Conservation (phyloP, 2,888 invertebrate species). For the Synergus itoensis region DNA sequence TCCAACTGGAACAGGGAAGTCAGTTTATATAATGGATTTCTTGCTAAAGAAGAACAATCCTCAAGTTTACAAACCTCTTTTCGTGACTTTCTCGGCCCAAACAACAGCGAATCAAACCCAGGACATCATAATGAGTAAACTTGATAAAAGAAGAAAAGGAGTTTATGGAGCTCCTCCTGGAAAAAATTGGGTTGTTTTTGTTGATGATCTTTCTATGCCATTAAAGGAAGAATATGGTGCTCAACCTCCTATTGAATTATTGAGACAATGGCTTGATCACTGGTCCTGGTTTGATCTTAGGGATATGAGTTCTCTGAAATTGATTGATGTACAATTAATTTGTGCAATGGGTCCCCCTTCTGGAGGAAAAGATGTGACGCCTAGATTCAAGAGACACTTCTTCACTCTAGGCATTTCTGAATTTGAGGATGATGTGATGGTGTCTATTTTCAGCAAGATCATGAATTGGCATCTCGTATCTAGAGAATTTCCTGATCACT, state of each 20-base stretch:
- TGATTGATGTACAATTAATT: conserved; percentile 92
- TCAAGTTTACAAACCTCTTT: conserved; percentile 88
- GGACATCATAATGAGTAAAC: conserved; percentile 95
- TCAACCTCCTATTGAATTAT: conserved; percentile 95
- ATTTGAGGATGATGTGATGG: conserved; percentile 91
- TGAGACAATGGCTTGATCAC: conserved; percentile 95
- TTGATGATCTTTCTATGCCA: conserved; percentile 97
- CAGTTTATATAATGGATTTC: conserved; percentile 92
- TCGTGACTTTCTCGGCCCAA: conserved; percentile 96
- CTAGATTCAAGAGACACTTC: conserved; percentile 90
- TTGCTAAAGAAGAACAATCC: conserved; percentile 89
- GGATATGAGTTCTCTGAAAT: conserved; percentile 86
- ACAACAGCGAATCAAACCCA: conserved; percentile 96
- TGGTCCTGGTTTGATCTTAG: conserved; percentile 93
- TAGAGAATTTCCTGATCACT: conserved; percentile 93
- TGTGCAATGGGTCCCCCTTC: conserved; percentile 93
- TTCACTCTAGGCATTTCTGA: conserved; percentile 92
- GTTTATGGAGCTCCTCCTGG: conserved; percentile 71
- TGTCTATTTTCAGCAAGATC: conserved; percentile 92
- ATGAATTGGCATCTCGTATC: conserved; percentile 95
- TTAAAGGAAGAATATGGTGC: conserved; percentile 93
- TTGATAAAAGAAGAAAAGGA: conserved; percentile 94
- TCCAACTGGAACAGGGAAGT: conserved; percentile 97
- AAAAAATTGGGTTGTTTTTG: conserved; percentile 89
- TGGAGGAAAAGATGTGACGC: conserved; percentile 90